Evolutionary conservation across 2,888 invertebrate species (phyloP), one percentile per base, ranked within the genome.

Genomic region (Eristalinus aeneus): DNA sequence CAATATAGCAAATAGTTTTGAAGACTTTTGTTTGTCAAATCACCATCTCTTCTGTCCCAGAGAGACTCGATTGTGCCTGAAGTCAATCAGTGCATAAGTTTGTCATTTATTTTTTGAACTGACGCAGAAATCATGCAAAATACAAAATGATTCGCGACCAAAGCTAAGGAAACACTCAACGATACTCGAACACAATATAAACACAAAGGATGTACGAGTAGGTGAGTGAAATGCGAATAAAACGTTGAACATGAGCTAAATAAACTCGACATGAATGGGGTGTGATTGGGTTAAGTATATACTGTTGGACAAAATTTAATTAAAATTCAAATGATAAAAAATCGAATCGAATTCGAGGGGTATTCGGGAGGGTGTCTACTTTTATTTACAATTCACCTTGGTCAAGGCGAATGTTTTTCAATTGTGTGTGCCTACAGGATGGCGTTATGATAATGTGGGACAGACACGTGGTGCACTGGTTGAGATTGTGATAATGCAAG

Each of bases 261-360:
- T 79, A 79, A 72, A 65, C 79, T 58, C 79, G 75, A 75, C 46
- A 79, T 84, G 84, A 75, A 67, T 75, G 11, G 61, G 65, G 78
- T 84, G 67, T 78, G 71, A 68, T 78, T 32, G 54, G 2, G 64
- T 58, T 60, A 74, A 79, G 83, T 84, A 75, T 79, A 46, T 2
- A 68, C 67, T 27, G 34, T 79, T 32, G 56, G 9, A 16, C 8
- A 11, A n/a, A 31, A 31, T 20, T 58, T 58, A 12, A 54, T 36
- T 61, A 31, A 16, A 67, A 16, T 39, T 27, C 11, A 36, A 54
- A 68, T 16, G 46, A 46, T 46, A 46, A 46, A 16, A 16, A 46
- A n/a, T 46, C 9, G 1, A 46, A 16, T 1, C 10, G 3, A 32
- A 8, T 34, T 34, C 9, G 3, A 8, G 34, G 34, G 34, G 34